Evolutionary conservation across 2,797 vertebrate species (phyloP).

Genomic region (Uromys caudimaculatus): DNA sequence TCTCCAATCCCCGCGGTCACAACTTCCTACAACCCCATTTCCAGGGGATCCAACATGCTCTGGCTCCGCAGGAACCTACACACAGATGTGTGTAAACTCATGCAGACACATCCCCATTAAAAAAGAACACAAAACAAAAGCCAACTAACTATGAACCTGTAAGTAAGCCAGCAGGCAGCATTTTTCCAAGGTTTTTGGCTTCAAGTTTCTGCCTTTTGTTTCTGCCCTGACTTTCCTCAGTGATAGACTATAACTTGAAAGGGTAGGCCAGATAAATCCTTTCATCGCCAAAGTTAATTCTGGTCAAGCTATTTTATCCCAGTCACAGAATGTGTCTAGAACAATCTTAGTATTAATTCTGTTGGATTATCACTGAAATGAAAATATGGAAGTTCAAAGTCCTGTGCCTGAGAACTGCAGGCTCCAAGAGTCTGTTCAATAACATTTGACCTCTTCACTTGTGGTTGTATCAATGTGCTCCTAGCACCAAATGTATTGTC

Average conservation of each 20-base stretch:
- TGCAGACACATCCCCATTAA: background rate
- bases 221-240: background rate
- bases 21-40: background rate
- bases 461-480: background rate
- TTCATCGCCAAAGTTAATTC: background rate
- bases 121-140: background rate
- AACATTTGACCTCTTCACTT: background rate
- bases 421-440: background rate
- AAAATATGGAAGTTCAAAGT: slow-evolving; percentile 46
- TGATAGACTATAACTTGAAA: background rate
- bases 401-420: background rate
- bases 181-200: background rate
- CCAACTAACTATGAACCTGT: background rate
- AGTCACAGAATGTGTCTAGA: background rate
- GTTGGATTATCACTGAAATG: background rate
- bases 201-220: background rate
- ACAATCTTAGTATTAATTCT: slow-evolving; percentile 12
- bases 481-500: slow-evolving; percentile 6
- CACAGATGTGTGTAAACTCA: background rate
- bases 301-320: background rate
- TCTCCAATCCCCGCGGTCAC: background rate
- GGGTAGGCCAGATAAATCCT: background rate
- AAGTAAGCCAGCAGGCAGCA: background rate
- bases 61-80: background rate
- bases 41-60: background rate